Percentiles rank a stretch among this genome's conserved stretches.
Evolutionary conservation across 2,113 vertebrate genomes (phyloP).

Genomic region (Sphyrna mokarran): DNA sequence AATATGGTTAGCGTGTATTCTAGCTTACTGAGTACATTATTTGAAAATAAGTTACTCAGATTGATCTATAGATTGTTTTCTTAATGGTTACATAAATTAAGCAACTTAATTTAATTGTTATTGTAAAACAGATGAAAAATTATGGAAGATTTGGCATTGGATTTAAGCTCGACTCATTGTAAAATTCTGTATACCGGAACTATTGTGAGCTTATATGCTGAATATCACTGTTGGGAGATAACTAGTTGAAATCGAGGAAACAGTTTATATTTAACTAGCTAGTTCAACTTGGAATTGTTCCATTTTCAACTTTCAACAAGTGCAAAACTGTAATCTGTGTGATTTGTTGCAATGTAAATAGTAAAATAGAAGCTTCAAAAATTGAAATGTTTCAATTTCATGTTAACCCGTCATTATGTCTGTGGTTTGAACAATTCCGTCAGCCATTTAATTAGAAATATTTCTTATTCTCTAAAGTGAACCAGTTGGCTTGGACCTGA

Average conservation of each 20-base stretch:
- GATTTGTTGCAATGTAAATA: background rate
- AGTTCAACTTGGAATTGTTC: background rate
- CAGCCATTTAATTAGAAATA: background rate
- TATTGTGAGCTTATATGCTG: background rate
- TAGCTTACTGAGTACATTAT: background rate
- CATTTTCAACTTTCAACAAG: background rate
- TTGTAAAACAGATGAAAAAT: background rate
- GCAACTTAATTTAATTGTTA: background rate
- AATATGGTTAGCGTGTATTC: background rate
- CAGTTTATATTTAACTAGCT: background rate
- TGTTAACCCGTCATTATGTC: background rate
- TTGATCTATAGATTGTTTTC: background rate
- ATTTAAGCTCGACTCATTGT: background rate
- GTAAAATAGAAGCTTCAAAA: background rate
- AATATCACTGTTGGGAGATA: background rate
- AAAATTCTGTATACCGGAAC: background rate
- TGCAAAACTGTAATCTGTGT: background rate
- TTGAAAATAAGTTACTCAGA: background rate
- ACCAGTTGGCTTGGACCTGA: conserved; percentile 19
- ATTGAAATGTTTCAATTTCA: background rate
- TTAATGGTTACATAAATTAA: background rate
- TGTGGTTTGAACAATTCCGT: background rate
- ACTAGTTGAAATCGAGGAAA: background rate
- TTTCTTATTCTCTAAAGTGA: background rate
- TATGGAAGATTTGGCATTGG: background rate